These are phyloP conservation scores for Ammodytes marinus DNA, from an alignment of 2,113 vertebrate species.

Conservation along the genomic window DNA sequence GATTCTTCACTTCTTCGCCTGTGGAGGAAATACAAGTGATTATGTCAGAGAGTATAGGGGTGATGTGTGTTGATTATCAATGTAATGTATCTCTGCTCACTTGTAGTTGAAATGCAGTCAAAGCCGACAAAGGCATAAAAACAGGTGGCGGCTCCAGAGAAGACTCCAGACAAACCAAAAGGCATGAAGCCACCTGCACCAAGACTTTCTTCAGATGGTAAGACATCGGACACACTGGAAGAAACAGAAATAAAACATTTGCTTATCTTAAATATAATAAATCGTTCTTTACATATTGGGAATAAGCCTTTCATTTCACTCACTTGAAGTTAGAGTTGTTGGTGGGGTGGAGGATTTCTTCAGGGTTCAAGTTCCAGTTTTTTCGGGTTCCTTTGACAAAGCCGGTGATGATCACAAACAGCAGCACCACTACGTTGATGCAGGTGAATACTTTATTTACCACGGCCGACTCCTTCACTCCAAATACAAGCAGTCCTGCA, in stretches of 20 bases:
- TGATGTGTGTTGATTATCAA: neutral
- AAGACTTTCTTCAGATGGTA: constrained; percentile 22
- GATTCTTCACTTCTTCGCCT: constrained; percentile 98
- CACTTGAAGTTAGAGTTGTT: constrained; percentile 68
- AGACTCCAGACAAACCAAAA: constrained; percentile 91
- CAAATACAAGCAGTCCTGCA: constrained; percentile 91
- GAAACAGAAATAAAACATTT: neutral
- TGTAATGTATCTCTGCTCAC: constrained; percentile 72
- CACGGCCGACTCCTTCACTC: constrained; percentile 96
- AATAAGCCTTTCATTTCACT: neutral
- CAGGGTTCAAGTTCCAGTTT: constrained; percentile 91
- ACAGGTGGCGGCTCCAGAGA: constrained; percentile 96
- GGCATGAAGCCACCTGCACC: constrained; percentile 95
- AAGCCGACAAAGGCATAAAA: constrained; percentile 99
- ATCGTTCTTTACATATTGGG: neutral
- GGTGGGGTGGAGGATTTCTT: constrained; percentile 82
- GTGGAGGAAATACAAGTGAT: neutral
- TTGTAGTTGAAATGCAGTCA: constrained; percentile 98
- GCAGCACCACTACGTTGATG: constrained; percentile 92
- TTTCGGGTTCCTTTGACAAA: constrained; percentile 92
- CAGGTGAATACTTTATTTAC: constrained; percentile 97
- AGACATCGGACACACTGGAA: constrained; percentile 78
- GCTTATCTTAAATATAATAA: neutral
- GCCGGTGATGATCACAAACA: constrained; percentile 93
- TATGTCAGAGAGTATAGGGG: neutral